Evolutionary conservation across 2,113 vertebrate genomes (phyloP), one percentile per base, ranked within the genome.

Genomic region (Heterochromis multidens): DNA sequence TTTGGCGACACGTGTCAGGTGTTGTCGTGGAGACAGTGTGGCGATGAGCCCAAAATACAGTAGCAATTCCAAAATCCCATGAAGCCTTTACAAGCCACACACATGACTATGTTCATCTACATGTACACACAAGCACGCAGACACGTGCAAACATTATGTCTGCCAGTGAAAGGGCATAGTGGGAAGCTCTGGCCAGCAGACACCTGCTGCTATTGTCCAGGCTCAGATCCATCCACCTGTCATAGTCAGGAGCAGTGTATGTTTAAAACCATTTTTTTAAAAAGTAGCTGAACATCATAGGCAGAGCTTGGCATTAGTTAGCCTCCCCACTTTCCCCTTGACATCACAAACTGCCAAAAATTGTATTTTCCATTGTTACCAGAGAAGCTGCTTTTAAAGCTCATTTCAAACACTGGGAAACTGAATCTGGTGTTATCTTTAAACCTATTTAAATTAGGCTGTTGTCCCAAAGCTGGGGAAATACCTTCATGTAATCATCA

Each of bases 151-250:
- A 77, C 59, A 37, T 7, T 46, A 5, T 43, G 60, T 33, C 33
- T 46, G 80, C 60, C 31, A 33, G 23, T 56, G 56, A 57, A 70
- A 9, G 23, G 13, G 37, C 2, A 3, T 12, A 31, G 46, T 80
- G 63, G 2, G 23, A 70, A 33, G 70, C 59, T 84, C 63, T 6
- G 46, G 27, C 49, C 49, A 60, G 43, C 35, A 81, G 61, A 87
- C 85, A 79, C 81, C 81, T 76, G 62, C 85, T 85, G 79, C 67
- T 17, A 59, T 81, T 70, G 11, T 82, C 35, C 81, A 58, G 62
- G 25, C 43, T 82, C 33, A 23, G 19, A 89, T 25, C 70, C 62
- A 33, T 80, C 52, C 67, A 29, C 40, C 65, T 72, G 65, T 49
- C 40, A 12, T 6, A 80, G 11, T 56, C 23, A 25, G 4, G 6